phyloP scores from a whole-genome alignment of 2,113 vertebrate species.

The Malurus cyaneus region DNA sequence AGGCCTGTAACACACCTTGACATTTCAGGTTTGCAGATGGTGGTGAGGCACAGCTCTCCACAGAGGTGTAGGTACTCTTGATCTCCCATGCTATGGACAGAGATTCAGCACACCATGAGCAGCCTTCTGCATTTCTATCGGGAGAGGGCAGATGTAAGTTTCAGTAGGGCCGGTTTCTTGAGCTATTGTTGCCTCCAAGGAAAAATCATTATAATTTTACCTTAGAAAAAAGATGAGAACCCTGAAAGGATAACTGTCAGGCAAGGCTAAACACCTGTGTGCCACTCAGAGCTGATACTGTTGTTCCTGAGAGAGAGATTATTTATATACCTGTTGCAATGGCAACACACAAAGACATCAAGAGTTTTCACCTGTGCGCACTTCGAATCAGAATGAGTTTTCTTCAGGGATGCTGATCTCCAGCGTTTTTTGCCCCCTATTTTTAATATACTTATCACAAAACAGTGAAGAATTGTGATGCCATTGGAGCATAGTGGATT shows the following conservation, averaged over 20 bases:
- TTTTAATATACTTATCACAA: not conserved
- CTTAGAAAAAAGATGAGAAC: not conserved
- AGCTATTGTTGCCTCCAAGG: not conserved
- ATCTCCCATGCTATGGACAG: not conserved
- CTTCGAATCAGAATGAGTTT: not conserved
- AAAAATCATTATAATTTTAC: not conserved
- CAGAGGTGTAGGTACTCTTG: accelerated
- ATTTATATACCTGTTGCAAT: not conserved
- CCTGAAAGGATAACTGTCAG: not conserved
- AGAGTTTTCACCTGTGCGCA: not conserved
- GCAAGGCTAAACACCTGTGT: not conserved
- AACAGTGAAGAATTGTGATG: not conserved
- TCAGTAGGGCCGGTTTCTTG: not conserved
- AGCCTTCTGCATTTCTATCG: not conserved
- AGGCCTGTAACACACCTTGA: not conserved
- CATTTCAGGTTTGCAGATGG: not conserved
- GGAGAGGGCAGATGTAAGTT: not conserved
- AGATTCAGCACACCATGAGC: not conserved
- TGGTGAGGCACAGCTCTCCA: not conserved
- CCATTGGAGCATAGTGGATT: not conserved
- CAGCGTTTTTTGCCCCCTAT: accelerated
- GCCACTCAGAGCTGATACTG: not conserved
- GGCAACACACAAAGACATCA: not conserved
- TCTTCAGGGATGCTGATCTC: not conserved
- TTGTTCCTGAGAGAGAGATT: not conserved